Evolutionary conservation across 2,113 vertebrate species (phyloP).

Genomic region (Spea bombifrons): DNA sequence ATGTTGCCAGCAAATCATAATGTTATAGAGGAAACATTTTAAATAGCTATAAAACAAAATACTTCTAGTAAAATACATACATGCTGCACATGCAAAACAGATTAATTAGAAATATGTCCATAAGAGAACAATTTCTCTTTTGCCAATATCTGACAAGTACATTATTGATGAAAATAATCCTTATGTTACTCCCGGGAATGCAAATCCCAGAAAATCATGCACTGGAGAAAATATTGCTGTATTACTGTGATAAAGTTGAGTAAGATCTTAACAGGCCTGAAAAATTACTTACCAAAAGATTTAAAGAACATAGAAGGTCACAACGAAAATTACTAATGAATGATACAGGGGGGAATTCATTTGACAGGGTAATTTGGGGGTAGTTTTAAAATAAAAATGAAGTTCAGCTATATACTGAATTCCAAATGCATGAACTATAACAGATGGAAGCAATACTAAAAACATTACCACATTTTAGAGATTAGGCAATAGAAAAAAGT

Average conservation of each 20-base stretch:
- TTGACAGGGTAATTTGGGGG: slow-evolving; percentile 34
- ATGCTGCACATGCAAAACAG: background rate
- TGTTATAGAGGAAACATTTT: too few species aligned
- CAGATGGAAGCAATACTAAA: slow-evolving; percentile 39
- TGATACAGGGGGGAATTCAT: slow-evolving; percentile 36
- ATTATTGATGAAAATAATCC: slow-evolving; percentile 14
- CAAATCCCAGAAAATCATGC: slow-evolving; percentile 17
- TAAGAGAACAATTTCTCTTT: background rate
- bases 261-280: slow-evolving; percentile 24
- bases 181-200: background rate
- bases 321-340: slow-evolving; percentile 29
- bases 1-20: too few species aligned
- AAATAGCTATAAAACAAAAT: too few species aligned
- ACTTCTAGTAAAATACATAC: background rate
- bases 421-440: slow-evolving; percentile 17
- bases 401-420: slow-evolving; percentile 26
- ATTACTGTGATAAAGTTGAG: slow-evolving; percentile 16
- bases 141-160: slow-evolving; percentile 2
- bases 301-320: slow-evolving; percentile 30
- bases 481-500: slow-evolving; percentile 25
- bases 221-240: slow-evolving; percentile 14
- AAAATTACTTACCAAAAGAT: slow-evolving; percentile 40
- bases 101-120: background rate
- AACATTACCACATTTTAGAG: slow-evolving; percentile 39
- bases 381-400: slow-evolving; percentile 25